A percentile compares a stretch with the other conserved stretches of the same genome.
These are phyloP conservation scores for Sander lucioperca DNA, from an alignment of 2,113 vertebrate genomes.

Conservation along the genomic window DNA sequence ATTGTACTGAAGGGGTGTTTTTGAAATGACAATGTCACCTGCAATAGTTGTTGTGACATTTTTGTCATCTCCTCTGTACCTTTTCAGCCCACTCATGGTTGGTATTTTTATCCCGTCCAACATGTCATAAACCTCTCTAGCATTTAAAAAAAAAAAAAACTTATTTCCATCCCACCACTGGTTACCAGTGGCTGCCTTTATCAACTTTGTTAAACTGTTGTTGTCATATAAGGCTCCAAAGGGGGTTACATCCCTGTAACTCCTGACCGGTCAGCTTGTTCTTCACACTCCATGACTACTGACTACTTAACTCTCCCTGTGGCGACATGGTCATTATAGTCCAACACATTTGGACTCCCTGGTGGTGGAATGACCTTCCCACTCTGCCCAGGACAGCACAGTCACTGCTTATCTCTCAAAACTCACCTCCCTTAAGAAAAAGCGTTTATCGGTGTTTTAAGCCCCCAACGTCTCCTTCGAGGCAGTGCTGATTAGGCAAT, in stretches of 20 bases:
- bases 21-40: constrained; percentile 8
- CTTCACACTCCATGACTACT: constrained; percentile 42
- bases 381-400: constrained; percentile 7
- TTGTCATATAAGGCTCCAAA: neutral
- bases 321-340: constrained; percentile 42
- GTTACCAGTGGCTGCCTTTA: constrained; percentile 1
- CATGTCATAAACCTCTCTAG: neutral
- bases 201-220: constrained; percentile 16
- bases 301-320: constrained; percentile 43
- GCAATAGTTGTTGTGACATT: constrained; percentile 18
- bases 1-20: neutral
- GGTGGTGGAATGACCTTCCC: constrained; percentile 48
- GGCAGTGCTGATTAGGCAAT: no score
- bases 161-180: neutral
- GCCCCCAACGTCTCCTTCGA: no score
- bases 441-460: no score
- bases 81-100: constrained; percentile 9
- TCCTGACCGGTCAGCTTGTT: constrained; percentile 23
- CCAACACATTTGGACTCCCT: constrained; percentile 33
- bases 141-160: neutral
- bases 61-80: constrained; percentile 6
- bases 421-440: constrained; percentile 9
- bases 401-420: constrained; percentile 5
- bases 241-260: constrained; percentile 14
- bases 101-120: constrained; percentile 15